Conservation (phyloP, 2,797 vertebrate genomes). For the Poeciliopsis gracilis region DNA sequence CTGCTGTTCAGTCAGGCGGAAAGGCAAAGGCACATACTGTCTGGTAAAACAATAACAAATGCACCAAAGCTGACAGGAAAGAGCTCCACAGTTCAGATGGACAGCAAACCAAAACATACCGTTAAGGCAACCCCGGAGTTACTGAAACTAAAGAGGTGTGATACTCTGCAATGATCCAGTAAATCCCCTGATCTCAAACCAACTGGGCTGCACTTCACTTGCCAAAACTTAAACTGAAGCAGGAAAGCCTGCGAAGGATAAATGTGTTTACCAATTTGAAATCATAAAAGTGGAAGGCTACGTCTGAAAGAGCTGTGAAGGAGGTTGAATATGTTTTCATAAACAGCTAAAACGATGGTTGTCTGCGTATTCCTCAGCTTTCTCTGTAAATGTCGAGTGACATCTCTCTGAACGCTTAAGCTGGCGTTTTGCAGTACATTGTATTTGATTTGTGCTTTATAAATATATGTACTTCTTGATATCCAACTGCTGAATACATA, state of each 20-base stretch:
- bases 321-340: not conserved
- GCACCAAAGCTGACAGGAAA: not conserved
- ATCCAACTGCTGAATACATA: not conserved
- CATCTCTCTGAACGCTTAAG: not conserved
- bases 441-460: not conserved
- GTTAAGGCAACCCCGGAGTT: not conserved
- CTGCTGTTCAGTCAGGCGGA: not conserved
- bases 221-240: not conserved
- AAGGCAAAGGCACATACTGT: not conserved
- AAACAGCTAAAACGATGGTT: not conserved
- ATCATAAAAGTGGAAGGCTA: not conserved
- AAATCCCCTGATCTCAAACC: not conserved
- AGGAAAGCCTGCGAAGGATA: not conserved
- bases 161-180: too few species aligned
- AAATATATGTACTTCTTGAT: not conserved
- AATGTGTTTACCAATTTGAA: not conserved
- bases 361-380: not conserved
- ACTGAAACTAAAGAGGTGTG: not conserved
- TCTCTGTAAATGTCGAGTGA: not conserved
- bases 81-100: not conserved
- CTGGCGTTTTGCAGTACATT: not conserved
- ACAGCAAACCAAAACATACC: not conserved
- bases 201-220: not conserved
- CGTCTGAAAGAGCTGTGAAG: not conserved
- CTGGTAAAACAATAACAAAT: not conserved